A percentile compares a stretch with the other conserved stretches of the same genome.
Conservation (phyloP, 1,140 invertebrate genomes). For the Leucophenga varia region DNA sequence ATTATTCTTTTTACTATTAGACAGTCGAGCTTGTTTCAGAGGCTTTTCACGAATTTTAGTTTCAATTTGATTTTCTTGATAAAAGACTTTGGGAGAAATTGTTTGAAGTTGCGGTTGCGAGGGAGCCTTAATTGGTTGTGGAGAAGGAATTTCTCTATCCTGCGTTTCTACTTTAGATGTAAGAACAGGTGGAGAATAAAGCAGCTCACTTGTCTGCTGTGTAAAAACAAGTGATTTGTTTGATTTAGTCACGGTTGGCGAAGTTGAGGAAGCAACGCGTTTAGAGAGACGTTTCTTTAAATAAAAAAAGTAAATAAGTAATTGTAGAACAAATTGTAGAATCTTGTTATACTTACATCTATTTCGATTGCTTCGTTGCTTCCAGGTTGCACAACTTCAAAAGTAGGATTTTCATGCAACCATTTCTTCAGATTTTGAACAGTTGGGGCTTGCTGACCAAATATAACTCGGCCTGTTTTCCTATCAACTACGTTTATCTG, state of each 20-base stretch:
- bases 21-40: too few species aligned
- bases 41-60: too few species aligned
- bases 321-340: background rate
- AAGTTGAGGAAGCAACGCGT: slow-evolving; percentile 1
- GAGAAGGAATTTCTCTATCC: too few species aligned
- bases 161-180: too few species aligned
- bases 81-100: too few species aligned
- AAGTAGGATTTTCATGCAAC: slow-evolving; percentile 84
- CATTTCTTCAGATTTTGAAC: slow-evolving; percentile 75
- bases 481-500: slow-evolving; percentile 78
- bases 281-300: slow-evolving; percentile 26
- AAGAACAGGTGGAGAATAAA: too few species aligned
- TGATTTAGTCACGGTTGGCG: slow-evolving; percentile 4
- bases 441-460: slow-evolving; percentile 76
- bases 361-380: slow-evolving; percentile 57
- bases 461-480: slow-evolving; percentile 72
- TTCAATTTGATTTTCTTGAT: too few species aligned
- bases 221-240: too few species aligned
- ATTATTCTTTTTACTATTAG: background rate
- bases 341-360: slow-evolving; percentile 40
- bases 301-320: background rate
- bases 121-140: too few species aligned
- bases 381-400: slow-evolving; percentile 74
- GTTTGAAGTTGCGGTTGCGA: too few species aligned
- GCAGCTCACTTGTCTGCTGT: too few species aligned